Evolutionary conservation across 2,797 vertebrate genomes (phyloP).

Genomic region (Bovichtus variegatus): DNA sequence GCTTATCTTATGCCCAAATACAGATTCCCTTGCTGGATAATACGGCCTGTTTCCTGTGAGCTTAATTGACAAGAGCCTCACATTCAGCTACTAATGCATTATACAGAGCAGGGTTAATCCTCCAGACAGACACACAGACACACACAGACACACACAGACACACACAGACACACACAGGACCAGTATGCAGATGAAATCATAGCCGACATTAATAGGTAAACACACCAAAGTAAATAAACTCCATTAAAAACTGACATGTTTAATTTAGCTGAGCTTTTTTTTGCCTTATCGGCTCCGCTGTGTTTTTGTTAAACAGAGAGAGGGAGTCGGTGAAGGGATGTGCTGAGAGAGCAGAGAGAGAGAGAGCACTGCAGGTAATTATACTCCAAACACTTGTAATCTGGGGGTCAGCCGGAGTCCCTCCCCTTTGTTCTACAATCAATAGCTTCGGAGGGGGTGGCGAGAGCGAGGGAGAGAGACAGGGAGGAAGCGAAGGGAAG

Average conservation of each 20-base stretch:
- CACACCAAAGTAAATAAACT: conserved; percentile 69
- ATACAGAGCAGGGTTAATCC: conserved; percentile 43
- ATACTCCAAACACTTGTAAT: conserved; percentile 69
- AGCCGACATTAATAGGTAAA: conserved; percentile 66
- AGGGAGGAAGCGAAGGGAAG: conserved; percentile 10
- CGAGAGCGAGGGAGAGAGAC: conserved; percentile 6
- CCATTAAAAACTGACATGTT: conserved; percentile 73
- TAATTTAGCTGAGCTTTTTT: conserved; percentile 61
- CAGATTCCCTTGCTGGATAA: conserved; percentile 9
- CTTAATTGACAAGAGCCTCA: conserved; percentile 26
- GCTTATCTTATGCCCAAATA: conserved; percentile 10
- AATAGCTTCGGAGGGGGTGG: conserved; percentile 55
- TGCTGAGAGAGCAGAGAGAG: conserved; percentile 35
- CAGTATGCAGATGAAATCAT: conserved; percentile 67
- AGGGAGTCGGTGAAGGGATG: conserved; percentile 25
- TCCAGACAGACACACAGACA: conserved; percentile 1
- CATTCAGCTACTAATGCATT: conserved; percentile 38
- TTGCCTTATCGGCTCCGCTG: conserved; percentile 35
- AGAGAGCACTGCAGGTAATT: conserved; percentile 70
- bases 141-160: conserved; percentile 15
- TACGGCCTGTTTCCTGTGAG: conserved; percentile 34
- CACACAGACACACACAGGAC: conserved; percentile 7
- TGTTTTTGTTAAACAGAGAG: conserved; percentile 44
- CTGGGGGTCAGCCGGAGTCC: conserved; percentile 58
- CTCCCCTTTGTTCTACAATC: conserved; percentile 69